Conservation (phyloP, 2,797 vertebrate genomes). For the Mus spretus region DNA sequence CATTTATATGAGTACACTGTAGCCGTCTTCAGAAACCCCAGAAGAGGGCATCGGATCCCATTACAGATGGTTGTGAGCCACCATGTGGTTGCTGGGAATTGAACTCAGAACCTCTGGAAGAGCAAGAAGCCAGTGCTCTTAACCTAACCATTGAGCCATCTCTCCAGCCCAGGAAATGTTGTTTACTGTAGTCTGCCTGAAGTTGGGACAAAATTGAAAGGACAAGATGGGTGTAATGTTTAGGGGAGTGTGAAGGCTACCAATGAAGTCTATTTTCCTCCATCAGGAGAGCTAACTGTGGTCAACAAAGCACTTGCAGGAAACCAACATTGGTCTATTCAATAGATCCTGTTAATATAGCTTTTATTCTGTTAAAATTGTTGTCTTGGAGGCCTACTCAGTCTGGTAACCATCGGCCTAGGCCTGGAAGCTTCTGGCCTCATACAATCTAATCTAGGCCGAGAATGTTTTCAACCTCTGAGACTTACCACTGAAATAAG, state of each 20-base stretch:
- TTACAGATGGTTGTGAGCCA: too few relatives aligned
- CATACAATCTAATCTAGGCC: background rate
- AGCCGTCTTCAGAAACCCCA: too few relatives aligned
- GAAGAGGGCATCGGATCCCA: too few relatives aligned
- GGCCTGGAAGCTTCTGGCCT: background rate
- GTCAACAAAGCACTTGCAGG: background rate
- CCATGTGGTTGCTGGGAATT: too few relatives aligned
- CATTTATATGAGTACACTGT: too few relatives aligned
- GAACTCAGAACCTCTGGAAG: too few relatives aligned
- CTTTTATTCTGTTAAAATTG: background rate
- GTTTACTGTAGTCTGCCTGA: background rate
- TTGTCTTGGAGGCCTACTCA: background rate
- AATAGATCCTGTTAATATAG: background rate
- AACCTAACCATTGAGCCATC: too few relatives aligned
- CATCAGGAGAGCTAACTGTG: background rate
- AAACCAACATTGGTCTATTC: background rate
- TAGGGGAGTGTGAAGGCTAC: background rate
- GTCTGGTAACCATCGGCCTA: background rate
- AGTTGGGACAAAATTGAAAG: background rate
- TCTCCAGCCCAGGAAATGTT: too few relatives aligned
- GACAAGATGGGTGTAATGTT: background rate
- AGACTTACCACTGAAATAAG: background rate
- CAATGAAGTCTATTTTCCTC: background rate
- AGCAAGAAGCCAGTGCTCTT: too few relatives aligned
- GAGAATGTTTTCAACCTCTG: background rate